These are phyloP conservation scores for Acyrthosiphon pisum DNA, from an alignment of 1,140 invertebrate species.

Conservation along the genomic window DNA sequence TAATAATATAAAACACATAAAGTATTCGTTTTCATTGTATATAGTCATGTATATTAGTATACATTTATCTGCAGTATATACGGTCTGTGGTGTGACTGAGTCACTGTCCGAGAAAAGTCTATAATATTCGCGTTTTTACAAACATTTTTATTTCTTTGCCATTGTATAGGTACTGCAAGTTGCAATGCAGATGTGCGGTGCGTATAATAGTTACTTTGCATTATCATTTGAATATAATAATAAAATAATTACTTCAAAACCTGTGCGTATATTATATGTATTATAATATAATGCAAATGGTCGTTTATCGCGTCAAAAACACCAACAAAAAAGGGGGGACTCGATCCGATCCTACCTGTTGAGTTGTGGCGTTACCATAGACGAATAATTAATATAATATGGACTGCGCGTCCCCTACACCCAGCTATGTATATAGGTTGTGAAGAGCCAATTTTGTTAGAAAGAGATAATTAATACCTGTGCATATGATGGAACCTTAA, in stretches of 20 bases:
- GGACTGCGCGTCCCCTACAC: no score
- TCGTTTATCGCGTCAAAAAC: neutral
- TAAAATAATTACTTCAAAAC: neutral
- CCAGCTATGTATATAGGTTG: no score
- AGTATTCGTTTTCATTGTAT: neutral
- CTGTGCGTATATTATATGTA: neutral
- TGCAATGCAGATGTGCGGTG: neutral
- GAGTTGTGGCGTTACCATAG: neutral
- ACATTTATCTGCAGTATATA: neutral
- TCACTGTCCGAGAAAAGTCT: neutral
- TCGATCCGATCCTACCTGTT: neutral
- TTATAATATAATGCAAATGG: neutral
- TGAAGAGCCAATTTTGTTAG: no score
- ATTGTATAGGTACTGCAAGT: neutral
- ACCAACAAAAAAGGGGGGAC: neutral
- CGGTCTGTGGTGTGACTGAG: neutral
- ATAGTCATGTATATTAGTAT: neutral
- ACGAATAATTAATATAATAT: no score
- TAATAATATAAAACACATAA: constrained; percentile 2
- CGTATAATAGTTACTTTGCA: neutral
- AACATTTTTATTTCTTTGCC: neutral
- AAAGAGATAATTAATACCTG: no score
- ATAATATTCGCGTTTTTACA: neutral
- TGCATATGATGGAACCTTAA: no score
- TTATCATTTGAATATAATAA: neutral